These are phyloP conservation scores for Progne subis DNA, from an alignment of 2,113 vertebrate genomes.

Conservation along the genomic window DNA sequence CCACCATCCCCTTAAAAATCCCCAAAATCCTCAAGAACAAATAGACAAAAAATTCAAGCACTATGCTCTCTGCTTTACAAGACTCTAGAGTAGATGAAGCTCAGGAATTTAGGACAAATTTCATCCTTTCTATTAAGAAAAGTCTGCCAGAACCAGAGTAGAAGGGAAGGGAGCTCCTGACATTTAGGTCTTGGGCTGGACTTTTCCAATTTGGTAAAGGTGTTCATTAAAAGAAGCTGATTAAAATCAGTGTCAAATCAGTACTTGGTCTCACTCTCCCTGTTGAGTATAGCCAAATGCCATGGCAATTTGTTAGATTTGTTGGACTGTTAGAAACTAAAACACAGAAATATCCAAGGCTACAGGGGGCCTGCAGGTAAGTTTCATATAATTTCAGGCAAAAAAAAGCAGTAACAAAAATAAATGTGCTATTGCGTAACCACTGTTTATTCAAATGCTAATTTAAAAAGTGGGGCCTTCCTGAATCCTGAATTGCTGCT, in stretches of 20 bases:
- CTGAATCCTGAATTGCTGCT: not conserved
- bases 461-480: not conserved
- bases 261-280: not conserved
- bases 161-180: not conserved
- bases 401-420: not conserved
- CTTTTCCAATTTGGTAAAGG: not conserved
- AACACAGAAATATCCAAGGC: not conserved
- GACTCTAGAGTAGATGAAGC: not conserved
- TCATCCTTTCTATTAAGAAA: not conserved
- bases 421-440: not conserved
- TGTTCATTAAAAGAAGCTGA: not conserved
- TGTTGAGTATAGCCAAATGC: not conserved
- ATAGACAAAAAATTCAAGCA: not conserved
- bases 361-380: not conserved
- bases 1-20: fast-evolving
- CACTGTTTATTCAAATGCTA: not conserved
- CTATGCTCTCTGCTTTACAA: not conserved
- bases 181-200: not conserved
- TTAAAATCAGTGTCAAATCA: not conserved
- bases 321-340: not conserved
- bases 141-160: not conserved
- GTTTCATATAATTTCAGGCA: not conserved
- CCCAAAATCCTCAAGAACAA: not conserved
- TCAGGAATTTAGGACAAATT: not conserved
- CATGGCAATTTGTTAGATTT: not conserved